These are phyloP conservation scores for Baronia brevicornis DNA, from an alignment of 2,888 invertebrate genomes.

Conservation along the genomic window DNA sequence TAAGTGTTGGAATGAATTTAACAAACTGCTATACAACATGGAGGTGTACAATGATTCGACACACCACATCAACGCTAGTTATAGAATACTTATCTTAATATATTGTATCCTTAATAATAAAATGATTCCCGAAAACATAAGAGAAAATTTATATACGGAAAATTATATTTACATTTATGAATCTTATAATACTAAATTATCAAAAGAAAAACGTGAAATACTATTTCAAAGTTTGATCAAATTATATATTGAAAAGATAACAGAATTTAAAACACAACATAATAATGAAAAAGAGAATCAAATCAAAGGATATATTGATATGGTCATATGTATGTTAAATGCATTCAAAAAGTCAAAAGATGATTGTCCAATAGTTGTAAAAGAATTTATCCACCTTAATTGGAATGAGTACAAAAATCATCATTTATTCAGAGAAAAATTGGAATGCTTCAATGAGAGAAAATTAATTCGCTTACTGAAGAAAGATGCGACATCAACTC, in stretches of 20 bases:
- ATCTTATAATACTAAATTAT: constrained; percentile 18
- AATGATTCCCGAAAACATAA: constrained; percentile 27
- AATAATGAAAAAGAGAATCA: too few species aligned
- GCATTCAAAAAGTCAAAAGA: constrained; percentile 28
- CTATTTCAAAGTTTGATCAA: constrained; percentile 28
- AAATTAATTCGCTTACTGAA: constrained; percentile 23
- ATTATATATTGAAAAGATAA: constrained; percentile 27
- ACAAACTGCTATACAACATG: constrained; percentile 39
- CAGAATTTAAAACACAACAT: constrained; percentile 18
- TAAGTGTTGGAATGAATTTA: constrained; percentile 37
- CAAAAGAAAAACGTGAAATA: constrained; percentile 20
- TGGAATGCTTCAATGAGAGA: constrained; percentile 18
- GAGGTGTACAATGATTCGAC: constrained; percentile 28
- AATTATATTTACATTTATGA: too few species aligned
- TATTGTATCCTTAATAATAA: constrained; percentile 35
- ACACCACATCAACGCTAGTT: constrained; percentile 20
- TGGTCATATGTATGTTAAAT: constrained; percentile 23
- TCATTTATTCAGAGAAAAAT: constrained; percentile 17
- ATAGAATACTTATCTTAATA: constrained; percentile 28
- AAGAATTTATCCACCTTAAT: constrained; percentile 29
- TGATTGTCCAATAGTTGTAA: constrained; percentile 33
- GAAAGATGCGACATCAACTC: constrained; percentile 20
- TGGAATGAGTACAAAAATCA: constrained; percentile 20
- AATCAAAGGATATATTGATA: constrained; percentile 18
- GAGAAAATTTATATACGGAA: constrained; percentile 18